A percentile compares a stretch with the other conserved stretches of the same genome.
Evolutionary conservation across 1,140 invertebrate species (phyloP).

Genomic region (Bombus pascuorum): DNA sequence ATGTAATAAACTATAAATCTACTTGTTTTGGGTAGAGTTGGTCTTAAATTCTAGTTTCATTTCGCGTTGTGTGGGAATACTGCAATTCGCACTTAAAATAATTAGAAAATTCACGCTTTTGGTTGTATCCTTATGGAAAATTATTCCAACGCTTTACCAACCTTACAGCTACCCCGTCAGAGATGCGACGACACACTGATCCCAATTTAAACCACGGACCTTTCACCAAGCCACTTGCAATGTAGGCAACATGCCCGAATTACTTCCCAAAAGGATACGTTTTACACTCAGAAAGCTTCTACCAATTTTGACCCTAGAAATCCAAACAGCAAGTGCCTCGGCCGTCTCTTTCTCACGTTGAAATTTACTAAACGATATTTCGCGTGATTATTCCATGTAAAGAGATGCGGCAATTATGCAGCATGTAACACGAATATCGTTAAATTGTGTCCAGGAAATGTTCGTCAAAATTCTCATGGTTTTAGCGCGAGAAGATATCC

Average conservation of each 20-base stretch:
- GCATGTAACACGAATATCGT: not conserved
- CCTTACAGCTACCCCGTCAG: not conserved
- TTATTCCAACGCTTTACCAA: slow-evolving; percentile 8
- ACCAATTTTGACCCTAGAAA: not conserved
- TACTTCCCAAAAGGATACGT: not conserved
- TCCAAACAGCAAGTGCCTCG: not conserved
- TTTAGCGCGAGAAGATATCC: not conserved
- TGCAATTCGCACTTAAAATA: not conserved
- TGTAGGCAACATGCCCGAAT: not conserved
- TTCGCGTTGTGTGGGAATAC: not conserved
- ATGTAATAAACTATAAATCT: not conserved
- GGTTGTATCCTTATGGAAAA: not conserved
- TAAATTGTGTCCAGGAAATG: not conserved
- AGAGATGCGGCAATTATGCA: not conserved
- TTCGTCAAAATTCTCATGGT: slow-evolving; percentile 11
- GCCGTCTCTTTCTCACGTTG: too few species aligned
- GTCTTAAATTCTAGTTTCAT: not conserved
- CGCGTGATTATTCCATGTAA: not conserved
- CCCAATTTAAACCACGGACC: not conserved
- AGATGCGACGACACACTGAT: not conserved
- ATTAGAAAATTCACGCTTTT: not conserved
- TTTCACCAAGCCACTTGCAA: not conserved
- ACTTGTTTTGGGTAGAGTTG: not conserved
- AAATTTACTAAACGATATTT: not conserved
- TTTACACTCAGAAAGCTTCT: not conserved